phyloP scores from a whole-genome alignment of 2,113 vertebrate species.

The Chascanopsetta lugubris region DNA sequence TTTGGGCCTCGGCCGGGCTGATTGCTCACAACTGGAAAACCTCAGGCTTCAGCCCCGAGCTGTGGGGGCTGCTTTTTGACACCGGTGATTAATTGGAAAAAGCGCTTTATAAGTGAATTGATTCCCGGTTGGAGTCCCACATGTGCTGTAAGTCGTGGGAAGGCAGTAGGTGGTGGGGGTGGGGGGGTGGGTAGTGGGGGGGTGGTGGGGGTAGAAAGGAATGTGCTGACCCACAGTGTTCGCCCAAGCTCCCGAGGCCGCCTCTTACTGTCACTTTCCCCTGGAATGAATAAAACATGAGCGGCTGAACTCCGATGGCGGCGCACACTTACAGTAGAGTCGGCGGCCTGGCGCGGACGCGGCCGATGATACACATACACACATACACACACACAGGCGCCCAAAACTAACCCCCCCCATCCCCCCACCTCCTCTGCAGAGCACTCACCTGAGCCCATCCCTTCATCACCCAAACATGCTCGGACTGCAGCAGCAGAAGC shows the following conservation, averaged over 20 bases:
- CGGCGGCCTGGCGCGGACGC: slow-evolving; percentile 15
- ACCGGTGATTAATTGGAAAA: background rate
- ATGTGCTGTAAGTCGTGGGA: background rate
- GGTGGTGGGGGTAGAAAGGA: background rate
- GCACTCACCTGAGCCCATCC: slow-evolving; percentile 52
- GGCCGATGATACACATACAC: background rate
- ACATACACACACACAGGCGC: background rate
- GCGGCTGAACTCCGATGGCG: slow-evolving; percentile 17
- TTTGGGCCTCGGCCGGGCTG: background rate
- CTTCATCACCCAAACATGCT: slow-evolving; percentile 36
- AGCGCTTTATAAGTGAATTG: background rate
- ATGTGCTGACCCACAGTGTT: slow-evolving; percentile 26
- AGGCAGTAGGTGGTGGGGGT: too few species aligned
- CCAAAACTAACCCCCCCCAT: background rate
- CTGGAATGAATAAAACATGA: slow-evolving; percentile 57
- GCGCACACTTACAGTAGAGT: slow-evolving; percentile 12
- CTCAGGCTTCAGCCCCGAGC: background rate
- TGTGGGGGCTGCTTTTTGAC: background rate
- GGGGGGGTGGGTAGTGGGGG: background rate
- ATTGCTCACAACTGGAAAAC: background rate
- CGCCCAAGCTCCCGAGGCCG: slow-evolving; percentile 9
- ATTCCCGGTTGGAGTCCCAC: background rate
- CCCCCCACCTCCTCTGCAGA: slow-evolving; percentile 21
- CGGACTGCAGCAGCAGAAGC: slow-evolving; percentile 48
- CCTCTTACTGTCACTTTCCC: slow-evolving; percentile 19